Conservation (phyloP, 1,140 invertebrate genomes). For the Brachionus angularis region DNA sequence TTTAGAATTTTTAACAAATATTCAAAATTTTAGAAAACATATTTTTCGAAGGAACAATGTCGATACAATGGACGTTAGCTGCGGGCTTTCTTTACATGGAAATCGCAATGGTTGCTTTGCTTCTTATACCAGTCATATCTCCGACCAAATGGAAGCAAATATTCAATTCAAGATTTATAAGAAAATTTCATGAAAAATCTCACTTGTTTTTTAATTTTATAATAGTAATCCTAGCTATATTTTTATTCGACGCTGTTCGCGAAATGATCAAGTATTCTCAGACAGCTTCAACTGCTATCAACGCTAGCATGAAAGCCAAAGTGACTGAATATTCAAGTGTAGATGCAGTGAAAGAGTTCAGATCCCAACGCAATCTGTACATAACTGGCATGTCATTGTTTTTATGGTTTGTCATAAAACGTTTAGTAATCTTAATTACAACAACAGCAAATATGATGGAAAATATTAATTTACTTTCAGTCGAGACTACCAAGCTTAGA, state of each 20-base stretch:
- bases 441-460: conserved; percentile 9
- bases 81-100: conserved; percentile 86
- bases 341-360: conserved; percentile 62
- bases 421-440: conserved; percentile 9
- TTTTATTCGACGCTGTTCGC: conserved; percentile 75
- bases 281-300: conserved; percentile 54
- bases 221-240: conserved; percentile 3
- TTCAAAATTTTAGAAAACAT: too few species aligned
- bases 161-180: conserved; percentile 28
- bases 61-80: conserved; percentile 89
- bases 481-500: background rate
- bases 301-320: conserved; percentile 46
- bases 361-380: conserved; percentile 95
- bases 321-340: background rate
- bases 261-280: conserved; percentile 84
- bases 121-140: conserved; percentile 79
- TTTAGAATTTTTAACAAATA: too few species aligned
- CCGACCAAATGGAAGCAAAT: conserved; percentile 61
- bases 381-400: conserved; percentile 93
- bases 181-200: background rate
- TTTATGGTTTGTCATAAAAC: conserved; percentile 59
- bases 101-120: conserved; percentile 73
- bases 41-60: too few species aligned
- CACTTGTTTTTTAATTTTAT: conserved; percentile 29
- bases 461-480: background rate